Base-by-base conservation (phyloP, 2,113 vertebrate species). In the Datnioides undecimradiatus region DNA sequence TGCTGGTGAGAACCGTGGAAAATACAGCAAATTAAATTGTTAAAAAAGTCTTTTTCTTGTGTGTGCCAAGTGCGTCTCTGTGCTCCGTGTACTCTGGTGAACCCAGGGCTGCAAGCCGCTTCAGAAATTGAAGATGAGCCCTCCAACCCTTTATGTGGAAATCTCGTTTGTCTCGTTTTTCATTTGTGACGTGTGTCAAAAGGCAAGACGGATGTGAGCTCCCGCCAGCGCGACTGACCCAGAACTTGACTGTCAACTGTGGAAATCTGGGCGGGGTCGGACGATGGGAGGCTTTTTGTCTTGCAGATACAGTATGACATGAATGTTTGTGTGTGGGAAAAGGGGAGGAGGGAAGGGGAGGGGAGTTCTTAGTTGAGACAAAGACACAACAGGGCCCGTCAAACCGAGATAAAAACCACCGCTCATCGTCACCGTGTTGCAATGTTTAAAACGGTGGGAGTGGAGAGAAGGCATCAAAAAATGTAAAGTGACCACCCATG, bases 401-500 rank as follows among this genome's bases (percentile, higher is more conserved):
- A 45, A 34, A 54, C 23, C 17, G 21, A 57, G 0, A 54, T 66
- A 52, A 76, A 79, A 85, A 55, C 13, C 33, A 27, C 34, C 3
- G 36, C 74, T 81, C 29, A 49, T 41, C 23, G 14, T 80, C 58
- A 40, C 25, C 7, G n/a, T 29, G 71, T 60, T 83, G 55, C 51
- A 76, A 65, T 63, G 67, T 79, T 68, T 76, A n/a, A 72, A 87
- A 70, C 48, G 60, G 29, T 43, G 73, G 72, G 48, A 75, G 62
- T 76, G 54, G 81, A 83, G 64, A 59, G 41, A 63, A 67, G 40
- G 52, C 31, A 68, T 36, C 65, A 73, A 71, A 36, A 87, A 84
- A 80, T 77, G 73, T 90, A 90, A 90, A 87, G 84, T 90, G 90
- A 92, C 91, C 91, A 92, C 91, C 91, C 90, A 92, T 76, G 82